Base-by-base conservation (phyloP, 1,140 invertebrate species). In the Psix sp. region DNA sequence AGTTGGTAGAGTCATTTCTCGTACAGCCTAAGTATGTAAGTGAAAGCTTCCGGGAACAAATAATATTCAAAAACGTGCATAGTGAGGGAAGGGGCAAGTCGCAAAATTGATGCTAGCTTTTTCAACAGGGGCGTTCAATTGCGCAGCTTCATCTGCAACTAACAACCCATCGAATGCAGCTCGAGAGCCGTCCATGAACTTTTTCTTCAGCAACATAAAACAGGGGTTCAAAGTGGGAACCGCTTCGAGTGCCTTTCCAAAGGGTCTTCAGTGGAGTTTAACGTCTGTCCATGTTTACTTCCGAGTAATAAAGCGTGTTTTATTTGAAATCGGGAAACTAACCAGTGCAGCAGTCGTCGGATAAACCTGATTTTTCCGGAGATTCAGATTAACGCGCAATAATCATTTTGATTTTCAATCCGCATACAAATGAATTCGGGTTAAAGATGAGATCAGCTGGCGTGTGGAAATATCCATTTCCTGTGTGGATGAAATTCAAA, bases 81-180 rank as follows among this genome's bases (percentile, higher is more conserved):
- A 5, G 21, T 24, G 21, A 5, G 9, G 21, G 9, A 24, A 24
- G 9, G 4, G 21, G 21, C 4, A 9, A 9, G 21, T 24, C n/a
- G n/a, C n/a, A n/a, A n/a, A 24, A 24, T 5, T 24, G 21, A 24
- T 59, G 43, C 24, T 46, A 18, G 46, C 36, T 46, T 46, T 9
- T 24, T 4, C 10, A 43, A 56, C 35, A 43, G 15, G 21, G 51
- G 26, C 17, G 36, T 4, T 1, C 5, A 20, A 42, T 33, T 43
- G 39, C 38, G 7, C 15, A 16, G 31, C 21, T 59, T 59, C 14
- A 40, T 56, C 56, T 59, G 56, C 20, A 59, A 38, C 33, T 48
- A 59, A 59, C 42, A 59, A 24, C 42, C 56, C 42, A 48, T 59
- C 20, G 42, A 35, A 20, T 38, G 35, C 56, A 46, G 56, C 56